Percentiles rank a stretch among this genome's conserved stretches.
These are phyloP conservation scores for Percopsis omiscomaycus DNA, from an alignment of 2,797 vertebrate species.

Conservation along the genomic window DNA sequence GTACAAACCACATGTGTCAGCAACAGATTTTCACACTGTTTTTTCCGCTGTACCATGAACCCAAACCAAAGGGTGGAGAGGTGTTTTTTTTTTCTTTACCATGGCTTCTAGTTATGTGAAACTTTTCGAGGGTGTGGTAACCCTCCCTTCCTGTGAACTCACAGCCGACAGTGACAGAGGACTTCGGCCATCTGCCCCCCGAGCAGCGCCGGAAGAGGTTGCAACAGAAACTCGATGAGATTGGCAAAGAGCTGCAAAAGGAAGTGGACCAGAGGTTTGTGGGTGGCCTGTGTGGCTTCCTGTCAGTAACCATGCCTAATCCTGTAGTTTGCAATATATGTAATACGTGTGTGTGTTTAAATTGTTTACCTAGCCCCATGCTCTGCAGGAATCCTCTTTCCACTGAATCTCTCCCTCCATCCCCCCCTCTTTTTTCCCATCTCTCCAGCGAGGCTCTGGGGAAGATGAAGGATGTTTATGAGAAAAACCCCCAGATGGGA, in stretches of 20 bases:
- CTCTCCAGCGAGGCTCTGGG: constrained; percentile 84
- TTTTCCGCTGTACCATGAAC: background rate
- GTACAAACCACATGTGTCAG: background rate
- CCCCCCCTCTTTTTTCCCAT: constrained; percentile 8
- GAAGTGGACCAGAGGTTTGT: constrained; percentile 89
- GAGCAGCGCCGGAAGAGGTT: constrained; percentile 89
- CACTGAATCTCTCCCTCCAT: constrained; percentile 40
- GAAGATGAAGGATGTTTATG: constrained; percentile 94
- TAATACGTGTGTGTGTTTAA: constrained; percentile 27
- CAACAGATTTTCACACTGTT: constrained; percentile 4
- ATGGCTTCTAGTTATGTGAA: constrained; percentile 13
- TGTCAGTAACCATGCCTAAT: constrained; percentile 45
- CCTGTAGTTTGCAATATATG: constrained; percentile 34
- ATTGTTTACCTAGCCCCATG: constrained; percentile 60
- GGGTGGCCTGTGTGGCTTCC: constrained; percentile 3
- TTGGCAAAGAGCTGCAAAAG: constrained; percentile 85
- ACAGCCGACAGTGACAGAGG: constrained; percentile 83
- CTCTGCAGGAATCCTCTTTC: constrained; percentile 51
- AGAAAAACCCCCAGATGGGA: constrained; percentile 92
- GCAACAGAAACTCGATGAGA: constrained; percentile 86
- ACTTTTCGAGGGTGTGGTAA: constrained; percentile 19
- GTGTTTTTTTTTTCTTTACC: constrained; percentile 5
- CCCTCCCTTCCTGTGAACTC: constrained; percentile 40
- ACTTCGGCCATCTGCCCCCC: constrained; percentile 86
- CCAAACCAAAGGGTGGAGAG: background rate